Base-by-base conservation (phyloP, 2,797 vertebrate species). In the Pangasius macronema region DNA sequence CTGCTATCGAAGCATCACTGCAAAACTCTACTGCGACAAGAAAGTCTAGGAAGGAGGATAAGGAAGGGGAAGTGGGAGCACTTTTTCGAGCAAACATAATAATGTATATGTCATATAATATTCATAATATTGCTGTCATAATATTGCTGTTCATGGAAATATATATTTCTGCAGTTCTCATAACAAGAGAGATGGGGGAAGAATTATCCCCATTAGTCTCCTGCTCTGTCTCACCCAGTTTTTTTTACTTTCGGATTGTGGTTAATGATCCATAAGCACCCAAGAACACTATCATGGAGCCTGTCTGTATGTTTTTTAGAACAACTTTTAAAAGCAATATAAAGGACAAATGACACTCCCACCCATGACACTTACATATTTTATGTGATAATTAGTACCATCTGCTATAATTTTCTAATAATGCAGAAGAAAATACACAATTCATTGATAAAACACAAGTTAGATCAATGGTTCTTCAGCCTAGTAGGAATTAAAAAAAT, bases 321-420 rank as follows among this genome's bases (percentile, higher is more conserved):
- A 84, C 36, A 30, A 91, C 89, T 82, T 89, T 88, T 87, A 86
- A 77, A 86, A 27, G 85, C 90, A 90, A 91, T 90, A 91, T 92
- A 89, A 91, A 89, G 82, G 90, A 80, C 76, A 90, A 89, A 85
- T 90, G 86, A 91, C 87, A 87, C 86, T 87, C 89, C 30, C 49
- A 33, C 73, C 84, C 46, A 85, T 82, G 57, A 63, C 83, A 92
- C 93, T 91, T 92, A 90, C 87, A 86, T 91, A 84, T 88, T 83
- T 89, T 87, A 87, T 87, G 77, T 90, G 93, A 94, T 95, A 95
- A 95, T 95, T 93, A 94, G 89, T 55, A 88, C 94, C 94, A 96
- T 96, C 94, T 96, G 94, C 90, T 90, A 83, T 88, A 90, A 91
- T 85, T 90, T 91, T 91, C 92, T 30, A 83, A 42, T 82, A 63